phyloP scores from a whole-genome alignment of 2,888 invertebrate genomes.

The Himalopsyche kuldschensis region DNA sequence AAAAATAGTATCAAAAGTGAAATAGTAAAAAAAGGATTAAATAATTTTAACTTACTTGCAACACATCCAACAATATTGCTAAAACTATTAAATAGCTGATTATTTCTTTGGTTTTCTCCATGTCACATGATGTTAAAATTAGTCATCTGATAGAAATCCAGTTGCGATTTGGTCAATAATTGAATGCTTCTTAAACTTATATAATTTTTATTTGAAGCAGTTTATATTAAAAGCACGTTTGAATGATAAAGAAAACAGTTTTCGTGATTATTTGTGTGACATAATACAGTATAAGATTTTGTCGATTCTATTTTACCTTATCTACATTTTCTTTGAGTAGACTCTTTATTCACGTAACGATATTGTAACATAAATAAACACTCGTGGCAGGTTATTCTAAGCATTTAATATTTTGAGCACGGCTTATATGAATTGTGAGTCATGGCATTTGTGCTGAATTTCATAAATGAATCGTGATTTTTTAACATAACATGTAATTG shows the following conservation, averaged over 20 bases:
- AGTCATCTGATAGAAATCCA: background rate
- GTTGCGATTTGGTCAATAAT: background rate
- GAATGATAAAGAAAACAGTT: background rate
- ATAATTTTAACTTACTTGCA: background rate
- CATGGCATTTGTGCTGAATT: no score
- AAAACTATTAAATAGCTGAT: background rate
- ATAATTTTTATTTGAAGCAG: background rate
- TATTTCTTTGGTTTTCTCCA: background rate
- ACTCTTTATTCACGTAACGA: background rate
- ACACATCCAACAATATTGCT: background rate
- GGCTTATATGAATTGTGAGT: no score
- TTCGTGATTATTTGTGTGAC: background rate
- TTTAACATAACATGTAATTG: no score
- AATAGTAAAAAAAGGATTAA: background rate
- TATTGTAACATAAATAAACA: background rate
- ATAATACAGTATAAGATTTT: background rate
- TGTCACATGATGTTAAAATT: background rate
- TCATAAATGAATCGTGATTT: no score
- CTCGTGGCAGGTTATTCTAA: no score
- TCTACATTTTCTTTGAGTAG: background rate
- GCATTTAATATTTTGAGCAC: no score
- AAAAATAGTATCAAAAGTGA: no score
- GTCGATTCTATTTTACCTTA: background rate
- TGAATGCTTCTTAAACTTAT: background rate
- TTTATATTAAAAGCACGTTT: background rate